Conservation (phyloP, 1,140 invertebrate species). For the Acyrthosiphon pisum region DNA sequence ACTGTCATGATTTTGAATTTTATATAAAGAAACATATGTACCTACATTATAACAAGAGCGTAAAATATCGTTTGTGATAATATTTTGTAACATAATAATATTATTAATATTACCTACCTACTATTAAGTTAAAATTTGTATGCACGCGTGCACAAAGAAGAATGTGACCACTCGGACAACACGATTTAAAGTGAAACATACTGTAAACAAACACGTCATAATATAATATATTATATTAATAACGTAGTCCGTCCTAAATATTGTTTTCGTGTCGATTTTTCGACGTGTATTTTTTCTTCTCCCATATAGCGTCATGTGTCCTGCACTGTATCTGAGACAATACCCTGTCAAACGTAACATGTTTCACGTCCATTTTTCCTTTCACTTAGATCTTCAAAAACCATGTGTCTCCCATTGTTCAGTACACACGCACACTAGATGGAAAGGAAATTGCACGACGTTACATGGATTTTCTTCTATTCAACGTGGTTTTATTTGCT, state of each 20-base stretch:
- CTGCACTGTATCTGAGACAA: conserved; percentile 17
- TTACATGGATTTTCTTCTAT: conserved; percentile 32
- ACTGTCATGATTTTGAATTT: background rate
- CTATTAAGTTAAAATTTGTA: background rate
- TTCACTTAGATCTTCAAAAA: conserved; percentile 37
- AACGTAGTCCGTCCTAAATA: background rate
- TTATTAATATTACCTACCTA: background rate
- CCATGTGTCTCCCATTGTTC: conserved; percentile 18
- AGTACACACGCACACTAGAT: background rate
- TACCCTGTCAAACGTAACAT: conserved; percentile 21
- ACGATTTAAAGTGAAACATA: background rate
- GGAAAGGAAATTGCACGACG: conserved; percentile 34
- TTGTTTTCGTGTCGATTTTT: conserved; percentile 20
- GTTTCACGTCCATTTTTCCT: conserved; percentile 33
- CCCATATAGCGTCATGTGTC: background rate
- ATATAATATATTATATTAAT: background rate
- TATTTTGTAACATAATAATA: too few relatives aligned
- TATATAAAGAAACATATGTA: background rate
- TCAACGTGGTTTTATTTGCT: conserved; percentile 15
- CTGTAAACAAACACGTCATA: background rate
- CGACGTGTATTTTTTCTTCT: background rate
- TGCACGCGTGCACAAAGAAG: background rate
- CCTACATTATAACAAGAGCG: background rate
- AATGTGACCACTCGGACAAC: background rate
- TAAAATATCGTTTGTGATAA: too few relatives aligned